Evolutionary conservation across 2,888 invertebrate species (phyloP).

Genomic region (Luperina testacea): DNA sequence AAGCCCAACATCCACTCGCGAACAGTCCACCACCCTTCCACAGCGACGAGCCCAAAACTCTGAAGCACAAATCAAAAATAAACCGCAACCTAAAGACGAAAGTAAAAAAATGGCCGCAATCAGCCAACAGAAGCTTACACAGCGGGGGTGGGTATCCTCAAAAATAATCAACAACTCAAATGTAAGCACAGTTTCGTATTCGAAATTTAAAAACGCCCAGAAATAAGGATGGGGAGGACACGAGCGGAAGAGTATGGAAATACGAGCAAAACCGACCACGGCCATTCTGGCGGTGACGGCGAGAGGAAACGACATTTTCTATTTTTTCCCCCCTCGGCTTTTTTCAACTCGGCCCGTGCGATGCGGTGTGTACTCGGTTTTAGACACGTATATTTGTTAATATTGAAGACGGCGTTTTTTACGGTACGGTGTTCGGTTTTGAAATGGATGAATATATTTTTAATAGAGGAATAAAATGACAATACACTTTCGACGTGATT

Average conservation of each 20-base stretch:
- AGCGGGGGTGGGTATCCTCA: slow-evolving; percentile 82
- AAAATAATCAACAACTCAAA: slow-evolving; percentile 86
- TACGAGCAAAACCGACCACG: slow-evolving; percentile 81
- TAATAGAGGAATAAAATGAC: slow-evolving; percentile 13
- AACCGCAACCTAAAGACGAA: slow-evolving; percentile 64
- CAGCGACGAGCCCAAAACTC: slow-evolving; percentile 43
- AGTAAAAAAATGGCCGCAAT: slow-evolving; percentile 78
- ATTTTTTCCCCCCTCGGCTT: slow-evolving; percentile 74
- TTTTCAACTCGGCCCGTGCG: slow-evolving; percentile 58
- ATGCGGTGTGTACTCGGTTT: slow-evolving; percentile 58
- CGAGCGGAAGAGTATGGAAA: slow-evolving; percentile 79
- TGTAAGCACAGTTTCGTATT: slow-evolving; percentile 77
- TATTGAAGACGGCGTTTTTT: slow-evolving; percentile 54
- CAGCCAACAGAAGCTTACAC: slow-evolving; percentile 82
- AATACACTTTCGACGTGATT: not conserved
- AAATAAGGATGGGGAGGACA: slow-evolving; percentile 76
- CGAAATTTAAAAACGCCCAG: slow-evolving; percentile 79
- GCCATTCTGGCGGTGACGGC: slow-evolving; percentile 87
- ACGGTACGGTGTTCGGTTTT: slow-evolving; percentile 19
- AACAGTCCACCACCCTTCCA: slow-evolving; percentile 56
- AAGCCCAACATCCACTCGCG: slow-evolving; percentile 38
- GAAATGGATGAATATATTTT: slow-evolving; percentile 28
- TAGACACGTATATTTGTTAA: slow-evolving; percentile 67
- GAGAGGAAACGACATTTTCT: slow-evolving; percentile 85
- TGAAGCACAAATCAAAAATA: slow-evolving; percentile 68